Evolutionary conservation across 2,888 invertebrate genomes (phyloP), one percentile per base, ranked within the genome.

Genomic region (Sinhomidia bicolor): DNA sequence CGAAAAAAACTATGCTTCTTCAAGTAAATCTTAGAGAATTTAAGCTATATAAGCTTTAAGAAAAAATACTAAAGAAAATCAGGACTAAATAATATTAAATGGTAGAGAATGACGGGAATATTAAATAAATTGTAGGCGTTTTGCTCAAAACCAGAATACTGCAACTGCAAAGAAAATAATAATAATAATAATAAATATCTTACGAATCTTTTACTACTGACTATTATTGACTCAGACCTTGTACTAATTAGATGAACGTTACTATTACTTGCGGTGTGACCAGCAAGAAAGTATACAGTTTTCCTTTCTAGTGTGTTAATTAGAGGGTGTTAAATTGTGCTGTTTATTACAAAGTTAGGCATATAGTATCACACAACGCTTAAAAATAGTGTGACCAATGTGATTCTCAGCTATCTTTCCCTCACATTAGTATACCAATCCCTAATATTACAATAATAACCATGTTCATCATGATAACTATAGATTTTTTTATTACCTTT

Each of bases 381-480:
- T 85, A 85, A 6, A 68, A 79, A 47, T 85, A 85, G 85, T 85
- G 85, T 85, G 85, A 85, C 78, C 71, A 32, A 68, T 82, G 82
- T 82, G 82, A 82, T 82, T 71, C 23, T 36, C 36, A 29, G 71
- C 82, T 71, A 51, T 68, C 82, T 71, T 47, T 65, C 60, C 41
- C 62, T 65, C 47, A 44, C 80, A 62, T n/a, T 65, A n/a, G n/a
- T n/a, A n/a, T n/a, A n/a, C n/a, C n/a, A n/a, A 44, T 41, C 68
- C 44, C 68, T n/a, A n/a, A n/a, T 71, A 17, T 71, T 9, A 36
- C 36, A 9, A 65, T 36, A 5, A 14, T 41, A 41, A 14, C 54
- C 36, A 36, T 44, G 2, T 9, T n/a, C 47, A 76, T 26, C n/a
- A 32, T 32, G 20, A 54, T 78, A 32, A 57, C 57, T 78, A 78